Evolutionary conservation across 2,888 invertebrate species (phyloP).

Genomic region (Ormyrus thymus): DNA sequence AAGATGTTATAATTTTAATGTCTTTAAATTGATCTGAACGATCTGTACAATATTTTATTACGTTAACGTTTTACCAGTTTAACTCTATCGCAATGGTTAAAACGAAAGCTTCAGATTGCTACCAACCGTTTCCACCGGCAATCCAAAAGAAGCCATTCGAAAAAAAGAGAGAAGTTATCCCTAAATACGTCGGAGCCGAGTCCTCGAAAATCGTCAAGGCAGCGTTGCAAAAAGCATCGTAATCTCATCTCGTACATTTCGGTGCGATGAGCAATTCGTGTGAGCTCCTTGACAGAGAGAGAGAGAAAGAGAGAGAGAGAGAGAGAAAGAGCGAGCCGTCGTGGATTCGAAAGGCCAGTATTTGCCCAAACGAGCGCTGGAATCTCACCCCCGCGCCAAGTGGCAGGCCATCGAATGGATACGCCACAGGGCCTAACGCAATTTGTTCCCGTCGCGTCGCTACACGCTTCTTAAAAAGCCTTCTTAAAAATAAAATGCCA

Average conservation of each 20-base stretch:
- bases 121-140: too few relatives aligned
- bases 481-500: not conserved
- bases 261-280: not conserved
- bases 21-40: too few relatives aligned
- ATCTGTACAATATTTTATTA: too few relatives aligned
- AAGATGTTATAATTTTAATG: too few relatives aligned
- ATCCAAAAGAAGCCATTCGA: too few relatives aligned
- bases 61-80: too few relatives aligned
- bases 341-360: slow-evolving; percentile 34
- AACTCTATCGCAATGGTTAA: too few relatives aligned
- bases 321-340: not conserved
- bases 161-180: not conserved
- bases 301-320: too few relatives aligned
- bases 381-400: not conserved
- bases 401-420: slow-evolving; percentile 10
- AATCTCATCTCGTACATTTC: slow-evolving; percentile 4
- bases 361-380: not conserved
- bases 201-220: not conserved
- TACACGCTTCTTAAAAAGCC: slow-evolving; percentile 7
- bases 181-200: slow-evolving; percentile 21
- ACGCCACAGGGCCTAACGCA: slow-evolving; percentile 27
- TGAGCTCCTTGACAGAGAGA: too few relatives aligned
- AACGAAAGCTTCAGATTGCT: too few relatives aligned
- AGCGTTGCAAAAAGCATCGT: not conserved
- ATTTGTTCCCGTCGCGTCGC: slow-evolving; percentile 16